Conservation (phyloP, 2,888 invertebrate genomes). For the Latheticus oryzae region DNA sequence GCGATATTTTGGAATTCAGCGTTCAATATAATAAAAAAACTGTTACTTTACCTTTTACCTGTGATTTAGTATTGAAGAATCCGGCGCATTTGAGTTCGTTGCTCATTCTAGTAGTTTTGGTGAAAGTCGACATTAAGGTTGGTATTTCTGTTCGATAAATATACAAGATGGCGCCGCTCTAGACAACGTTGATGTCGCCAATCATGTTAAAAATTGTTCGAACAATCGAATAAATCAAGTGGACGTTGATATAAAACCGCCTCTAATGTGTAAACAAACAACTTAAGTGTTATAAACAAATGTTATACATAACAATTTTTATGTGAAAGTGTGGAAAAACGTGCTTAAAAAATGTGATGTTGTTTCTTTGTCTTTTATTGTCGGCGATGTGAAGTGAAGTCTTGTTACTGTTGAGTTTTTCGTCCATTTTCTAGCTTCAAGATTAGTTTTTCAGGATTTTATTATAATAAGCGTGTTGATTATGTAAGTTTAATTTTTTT, state of each 20-base stretch:
- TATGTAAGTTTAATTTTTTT: no score
- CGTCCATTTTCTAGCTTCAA: constrained; percentile 47
- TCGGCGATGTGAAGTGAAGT: constrained; percentile 59
- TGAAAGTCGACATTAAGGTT: constrained; percentile 44
- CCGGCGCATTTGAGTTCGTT: constrained; percentile 8
- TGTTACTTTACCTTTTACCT: no score
- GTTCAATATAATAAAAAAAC: no score
- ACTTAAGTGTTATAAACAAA: constrained; percentile 1
- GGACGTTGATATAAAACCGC: constrained; percentile 17
- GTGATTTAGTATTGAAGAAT: constrained; percentile 4
- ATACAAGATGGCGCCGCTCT: constrained; percentile 62
- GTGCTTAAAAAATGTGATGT: constrained; percentile 62
- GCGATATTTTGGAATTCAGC: no score
- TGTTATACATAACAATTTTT: not conserved
- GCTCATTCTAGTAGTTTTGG: constrained; percentile 35
- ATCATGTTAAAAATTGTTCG: constrained; percentile 42
- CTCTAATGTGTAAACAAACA: constrained; percentile 3
- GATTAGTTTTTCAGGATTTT: no score
- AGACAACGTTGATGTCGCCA: constrained; percentile 57
- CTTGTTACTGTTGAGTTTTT: constrained; percentile 52
- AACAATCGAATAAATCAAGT: constrained; percentile 25
- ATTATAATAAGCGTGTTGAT: no score
- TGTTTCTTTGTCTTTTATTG: constrained; percentile 62
- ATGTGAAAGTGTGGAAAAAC: constrained; percentile 53
- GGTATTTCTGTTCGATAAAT: constrained; percentile 48